Evolutionary conservation across 2,113 vertebrate species (phyloP).

Genomic region (Rhinoptilus africanus): DNA sequence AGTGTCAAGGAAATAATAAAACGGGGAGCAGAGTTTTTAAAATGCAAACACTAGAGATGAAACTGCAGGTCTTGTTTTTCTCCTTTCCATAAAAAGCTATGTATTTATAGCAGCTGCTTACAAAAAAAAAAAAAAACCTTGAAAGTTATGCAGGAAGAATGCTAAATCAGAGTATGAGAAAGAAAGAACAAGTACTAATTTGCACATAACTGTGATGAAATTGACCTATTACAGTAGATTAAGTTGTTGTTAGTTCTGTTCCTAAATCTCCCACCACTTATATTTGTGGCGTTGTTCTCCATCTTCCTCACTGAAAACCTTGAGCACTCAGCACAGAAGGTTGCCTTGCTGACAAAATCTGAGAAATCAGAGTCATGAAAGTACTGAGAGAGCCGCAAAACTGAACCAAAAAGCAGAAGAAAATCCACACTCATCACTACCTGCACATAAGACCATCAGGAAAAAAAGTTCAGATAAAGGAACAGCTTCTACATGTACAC

Average conservation of each 20-base stretch:
- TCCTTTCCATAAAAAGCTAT: background rate
- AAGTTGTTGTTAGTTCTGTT: background rate
- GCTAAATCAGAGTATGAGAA: background rate
- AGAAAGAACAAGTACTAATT: background rate
- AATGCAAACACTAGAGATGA: background rate
- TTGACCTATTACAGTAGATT: background rate
- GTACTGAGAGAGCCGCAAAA: background rate
- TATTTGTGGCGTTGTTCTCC: background rate
- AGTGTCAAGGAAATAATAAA: background rate
- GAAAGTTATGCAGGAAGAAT: background rate
- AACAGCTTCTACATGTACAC: accelerated
- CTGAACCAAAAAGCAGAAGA: background rate
- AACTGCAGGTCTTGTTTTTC: background rate
- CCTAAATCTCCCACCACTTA: background rate
- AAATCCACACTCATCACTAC: background rate
- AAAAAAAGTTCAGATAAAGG: background rate
- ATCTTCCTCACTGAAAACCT: background rate
- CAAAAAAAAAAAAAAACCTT: background rate
- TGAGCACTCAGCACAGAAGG: background rate
- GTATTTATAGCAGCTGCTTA: background rate
- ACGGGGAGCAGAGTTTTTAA: background rate
- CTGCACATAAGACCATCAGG: background rate
- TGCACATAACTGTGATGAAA: background rate
- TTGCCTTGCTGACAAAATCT: background rate
- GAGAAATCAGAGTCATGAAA: background rate